phyloP scores from a whole-genome alignment of 1,140 invertebrate genomes.

The Globodera rostochiensis region DNA sequence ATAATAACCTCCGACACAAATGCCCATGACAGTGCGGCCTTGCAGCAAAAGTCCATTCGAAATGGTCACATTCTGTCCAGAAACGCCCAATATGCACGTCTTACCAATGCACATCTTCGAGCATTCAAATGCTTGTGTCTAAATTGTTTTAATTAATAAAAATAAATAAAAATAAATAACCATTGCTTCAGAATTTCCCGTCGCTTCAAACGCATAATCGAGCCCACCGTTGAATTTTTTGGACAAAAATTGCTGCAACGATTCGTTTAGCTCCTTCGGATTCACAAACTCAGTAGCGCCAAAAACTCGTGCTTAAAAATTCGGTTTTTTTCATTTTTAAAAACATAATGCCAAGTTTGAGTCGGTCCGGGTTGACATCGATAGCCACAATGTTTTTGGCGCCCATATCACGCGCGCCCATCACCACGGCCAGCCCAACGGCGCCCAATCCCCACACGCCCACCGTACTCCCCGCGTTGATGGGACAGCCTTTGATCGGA shows the following conservation, averaged over 20 bases:
- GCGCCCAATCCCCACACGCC: conserved; percentile 92
- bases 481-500: conserved; percentile 87
- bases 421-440: conserved; percentile 84
- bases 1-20: conserved; percentile 69
- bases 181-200: conserved; percentile 93
- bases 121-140: conserved; percentile 84
- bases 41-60: conserved; percentile 87
- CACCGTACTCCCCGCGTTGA: conserved; percentile 78
- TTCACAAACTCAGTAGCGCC: conserved; percentile 70
- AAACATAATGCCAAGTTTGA: conserved; percentile 68
- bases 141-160: not conserved
- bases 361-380: conserved; percentile 84
- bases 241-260: conserved; percentile 82
- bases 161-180: conserved; percentile 66
- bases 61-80: conserved; percentile 96
- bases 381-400: conserved; percentile 88
- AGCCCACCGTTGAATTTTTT: conserved; percentile 91
- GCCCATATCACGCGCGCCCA: conserved; percentile 86
- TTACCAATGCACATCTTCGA: conserved; percentile 96
- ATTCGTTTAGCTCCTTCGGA: conserved; percentile 59
- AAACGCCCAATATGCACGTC: conserved; percentile 78
- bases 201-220: conserved; percentile 97
- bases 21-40: conserved; percentile 69
- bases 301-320: conserved; percentile 67
- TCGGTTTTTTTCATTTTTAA: not conserved